A percentile compares a stretch with the other conserved stretches of the same genome.
Evolutionary conservation across 1,140 invertebrate species (phyloP).

Genomic region (Philopotamus ludificatus): DNA sequence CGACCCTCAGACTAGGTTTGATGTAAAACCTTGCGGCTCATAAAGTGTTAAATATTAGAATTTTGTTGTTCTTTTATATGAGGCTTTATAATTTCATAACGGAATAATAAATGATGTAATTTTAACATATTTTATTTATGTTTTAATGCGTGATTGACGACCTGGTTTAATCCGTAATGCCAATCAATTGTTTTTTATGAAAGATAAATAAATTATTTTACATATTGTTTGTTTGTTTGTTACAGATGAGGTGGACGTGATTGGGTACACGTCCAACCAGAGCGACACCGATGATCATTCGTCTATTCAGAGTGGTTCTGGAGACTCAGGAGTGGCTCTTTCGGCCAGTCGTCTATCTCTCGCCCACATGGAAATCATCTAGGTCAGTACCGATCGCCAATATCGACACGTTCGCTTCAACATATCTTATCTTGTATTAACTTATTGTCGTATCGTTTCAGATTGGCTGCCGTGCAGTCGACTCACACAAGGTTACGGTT

Average conservation of each 20-base stretch:
- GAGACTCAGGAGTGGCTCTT: constrained; percentile 76
- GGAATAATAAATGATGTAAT: too few relatives aligned
- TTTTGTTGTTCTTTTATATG: too few relatives aligned
- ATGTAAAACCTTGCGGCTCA: too few relatives aligned
- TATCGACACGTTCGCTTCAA: too few relatives aligned
- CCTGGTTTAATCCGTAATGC: too few relatives aligned
- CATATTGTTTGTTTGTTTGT: constrained; percentile 45
- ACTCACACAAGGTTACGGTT: constrained; percentile 18
- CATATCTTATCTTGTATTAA: not conserved
- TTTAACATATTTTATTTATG: not conserved
- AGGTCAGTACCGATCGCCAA: constrained; percentile 41
- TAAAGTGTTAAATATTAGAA: too few relatives aligned
- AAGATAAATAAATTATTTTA: not conserved
- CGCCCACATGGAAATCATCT: constrained; percentile 55
- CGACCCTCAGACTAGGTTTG: too few relatives aligned
- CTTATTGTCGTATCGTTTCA: constrained; percentile 24
- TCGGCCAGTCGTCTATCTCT: constrained; percentile 68
- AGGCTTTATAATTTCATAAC: too few relatives aligned
- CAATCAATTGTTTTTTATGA: not conserved
- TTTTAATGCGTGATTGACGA: too few relatives aligned
- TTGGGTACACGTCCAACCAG: constrained; percentile 81
- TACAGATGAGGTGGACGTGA: constrained; percentile 86
- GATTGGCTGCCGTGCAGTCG: constrained; percentile 41
- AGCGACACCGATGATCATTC: constrained; percentile 82
- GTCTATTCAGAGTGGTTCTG: constrained; percentile 73